A percentile compares a stretch with the other conserved stretches of the same genome.
Evolutionary conservation across 1,140 invertebrate genomes (phyloP).

Genomic region (Mesaphorura yosii): DNA sequence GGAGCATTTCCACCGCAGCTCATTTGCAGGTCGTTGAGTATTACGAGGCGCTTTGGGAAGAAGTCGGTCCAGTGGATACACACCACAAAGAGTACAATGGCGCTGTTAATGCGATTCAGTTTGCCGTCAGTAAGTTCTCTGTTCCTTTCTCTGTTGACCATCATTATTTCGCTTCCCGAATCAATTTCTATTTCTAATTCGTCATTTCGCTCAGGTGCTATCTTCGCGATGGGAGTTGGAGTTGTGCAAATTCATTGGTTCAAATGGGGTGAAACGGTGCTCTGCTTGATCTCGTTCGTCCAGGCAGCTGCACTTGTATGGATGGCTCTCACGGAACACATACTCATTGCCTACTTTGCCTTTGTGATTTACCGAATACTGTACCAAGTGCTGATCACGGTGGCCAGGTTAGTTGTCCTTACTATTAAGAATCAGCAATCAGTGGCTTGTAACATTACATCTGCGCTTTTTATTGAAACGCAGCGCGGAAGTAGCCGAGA

Average conservation of each 20-base stretch:
- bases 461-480: too few relatives aligned
- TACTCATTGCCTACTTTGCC: constrained; percentile 57
- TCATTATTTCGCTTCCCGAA: not conserved
- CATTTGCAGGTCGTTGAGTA: constrained; percentile 53
- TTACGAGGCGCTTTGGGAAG: constrained; percentile 65
- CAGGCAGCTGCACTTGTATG: constrained; percentile 54
- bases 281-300: constrained; percentile 46
- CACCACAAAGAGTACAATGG: constrained; percentile 53
- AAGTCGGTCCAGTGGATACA: constrained; percentile 33
- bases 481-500: too few relatives aligned
- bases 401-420: constrained; percentile 69
- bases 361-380: constrained; percentile 65
- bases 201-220: constrained; percentile 32
- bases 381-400: constrained; percentile 70
- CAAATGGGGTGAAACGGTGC: constrained; percentile 43
- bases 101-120: constrained; percentile 60
- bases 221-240: constrained; percentile 39
- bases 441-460: too few relatives aligned
- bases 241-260: constrained; percentile 44
- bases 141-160: constrained; percentile 33
- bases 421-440: too few relatives aligned
- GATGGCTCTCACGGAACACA: constrained; percentile 46
- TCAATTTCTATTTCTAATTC: not conserved
- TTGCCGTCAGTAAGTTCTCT: constrained; percentile 51
- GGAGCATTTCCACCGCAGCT: constrained; percentile 47